These are phyloP conservation scores for Lepidotrigona ventralis DNA, from an alignment of 1,140 invertebrate species.

Conservation along the genomic window DNA sequence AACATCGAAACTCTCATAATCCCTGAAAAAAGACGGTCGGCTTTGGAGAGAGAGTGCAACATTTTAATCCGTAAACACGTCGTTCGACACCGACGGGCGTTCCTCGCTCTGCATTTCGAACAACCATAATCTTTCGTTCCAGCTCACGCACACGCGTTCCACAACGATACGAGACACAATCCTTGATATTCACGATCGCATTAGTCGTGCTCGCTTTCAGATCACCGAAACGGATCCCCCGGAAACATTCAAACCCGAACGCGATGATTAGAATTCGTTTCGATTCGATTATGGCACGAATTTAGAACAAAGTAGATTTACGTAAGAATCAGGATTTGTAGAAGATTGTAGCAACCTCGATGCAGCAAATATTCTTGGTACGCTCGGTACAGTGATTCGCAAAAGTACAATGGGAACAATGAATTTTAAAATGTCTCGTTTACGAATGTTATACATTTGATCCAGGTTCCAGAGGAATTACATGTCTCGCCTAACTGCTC, in stretches of 20 bases:
- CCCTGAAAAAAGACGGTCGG: constrained; percentile 61
- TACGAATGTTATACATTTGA: too few species aligned
- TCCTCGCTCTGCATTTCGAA: constrained; percentile 42
- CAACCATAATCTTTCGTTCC: constrained; percentile 55
- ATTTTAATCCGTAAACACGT: constrained; percentile 74
- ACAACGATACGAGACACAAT: not conserved
- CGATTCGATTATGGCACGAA: not conserved
- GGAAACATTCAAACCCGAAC: not conserved
- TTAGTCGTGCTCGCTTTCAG: constrained; percentile 57
- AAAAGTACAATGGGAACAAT: too few species aligned
- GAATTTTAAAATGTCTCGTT: too few species aligned
- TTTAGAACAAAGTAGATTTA: not conserved
- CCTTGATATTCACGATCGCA: constrained; percentile 44
- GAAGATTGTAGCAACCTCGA: not conserved
- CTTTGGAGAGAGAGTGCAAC: constrained; percentile 51
- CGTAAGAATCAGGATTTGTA: not conserved
- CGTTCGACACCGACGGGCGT: constrained; percentile 43
- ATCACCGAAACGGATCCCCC: constrained; percentile 37
- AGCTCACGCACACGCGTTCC: constrained; percentile 50
- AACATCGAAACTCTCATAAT: constrained; percentile 66
- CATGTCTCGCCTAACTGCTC: not conserved
- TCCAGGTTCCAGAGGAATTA: too few species aligned
- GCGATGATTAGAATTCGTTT: not conserved
- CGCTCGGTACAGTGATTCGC: too few species aligned
- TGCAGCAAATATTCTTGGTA: too few species aligned